These are phyloP conservation scores for Masnerella sp. DNA, from an alignment of 2,888 invertebrate genomes.

Conservation along the genomic window DNA sequence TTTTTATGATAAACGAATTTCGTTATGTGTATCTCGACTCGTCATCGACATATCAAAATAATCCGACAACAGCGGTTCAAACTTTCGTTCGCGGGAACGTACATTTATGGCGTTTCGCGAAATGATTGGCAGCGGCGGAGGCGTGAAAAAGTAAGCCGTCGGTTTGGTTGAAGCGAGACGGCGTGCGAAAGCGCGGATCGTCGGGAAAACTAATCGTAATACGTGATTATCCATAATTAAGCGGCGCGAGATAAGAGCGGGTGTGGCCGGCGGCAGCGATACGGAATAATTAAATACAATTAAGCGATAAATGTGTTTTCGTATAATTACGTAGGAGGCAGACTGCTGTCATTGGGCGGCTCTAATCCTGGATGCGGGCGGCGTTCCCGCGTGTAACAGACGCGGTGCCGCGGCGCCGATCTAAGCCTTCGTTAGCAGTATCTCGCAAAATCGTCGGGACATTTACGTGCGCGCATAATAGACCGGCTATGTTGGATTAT, in stretches of 20 bases:
- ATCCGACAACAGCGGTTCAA: no score
- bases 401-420: constrained; percentile 31
- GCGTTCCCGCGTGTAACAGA: constrained; percentile 54
- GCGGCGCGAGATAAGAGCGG: constrained; percentile 38
- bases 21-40: no score
- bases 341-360: constrained; percentile 51
- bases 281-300: constrained; percentile 58
- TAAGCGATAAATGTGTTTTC: constrained; percentile 59
- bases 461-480: constrained; percentile 65
- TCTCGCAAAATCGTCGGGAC: constrained; percentile 63
- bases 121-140: no score
- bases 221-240: constrained; percentile 55
- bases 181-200: constrained; percentile 29
- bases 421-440: constrained; percentile 57
- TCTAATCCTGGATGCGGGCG: constrained; percentile 46
- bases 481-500: constrained; percentile 65
- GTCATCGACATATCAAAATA: no score
- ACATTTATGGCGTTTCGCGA: no score
- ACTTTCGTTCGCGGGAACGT: no score
- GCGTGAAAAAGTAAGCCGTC: no score
- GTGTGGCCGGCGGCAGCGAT: constrained; percentile 48
- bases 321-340: constrained; percentile 56
- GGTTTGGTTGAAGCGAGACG: no score
- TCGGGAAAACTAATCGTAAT: constrained; percentile 51
- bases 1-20: no score